phyloP scores from a whole-genome alignment of 2,888 invertebrate genomes.

The Brenthis daphne region DNA sequence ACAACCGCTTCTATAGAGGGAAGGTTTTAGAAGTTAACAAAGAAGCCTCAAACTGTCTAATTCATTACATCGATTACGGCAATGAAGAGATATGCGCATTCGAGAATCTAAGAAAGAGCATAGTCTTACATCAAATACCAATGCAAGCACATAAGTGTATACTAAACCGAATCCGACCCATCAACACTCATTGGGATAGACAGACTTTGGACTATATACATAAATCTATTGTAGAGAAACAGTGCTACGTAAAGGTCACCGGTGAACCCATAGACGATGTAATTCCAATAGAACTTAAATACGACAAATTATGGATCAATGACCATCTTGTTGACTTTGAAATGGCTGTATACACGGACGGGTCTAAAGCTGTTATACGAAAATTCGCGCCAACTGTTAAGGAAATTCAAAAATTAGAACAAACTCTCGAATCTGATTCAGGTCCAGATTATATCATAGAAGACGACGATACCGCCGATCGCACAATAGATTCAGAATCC shows the following conservation, averaged over 20 bases:
- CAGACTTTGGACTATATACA: constrained; percentile 84
- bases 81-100: constrained; percentile 85
- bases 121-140: constrained; percentile 85
- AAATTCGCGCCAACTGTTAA: constrained; percentile 49
- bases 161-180: constrained; percentile 69
- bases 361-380: constrained; percentile 54
- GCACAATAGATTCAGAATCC: constrained; percentile 45
- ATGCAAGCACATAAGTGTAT: constrained; percentile 84
- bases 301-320: constrained; percentile 68
- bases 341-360: constrained; percentile 65
- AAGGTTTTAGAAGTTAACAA: constrained; percentile 73
- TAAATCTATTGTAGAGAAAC: constrained; percentile 79
- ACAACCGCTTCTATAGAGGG: constrained; percentile 88
- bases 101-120: constrained; percentile 82
- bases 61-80: constrained; percentile 92
- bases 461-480: constrained; percentile 47
- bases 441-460: constrained; percentile 66
- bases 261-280: constrained; percentile 59
- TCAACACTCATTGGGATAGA: constrained; percentile 68
- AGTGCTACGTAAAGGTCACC: constrained; percentile 74
- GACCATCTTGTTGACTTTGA: constrained; percentile 74
- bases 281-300: constrained; percentile 62
- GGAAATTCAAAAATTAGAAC: constrained; percentile 31
- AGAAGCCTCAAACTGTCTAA: constrained; percentile 67
- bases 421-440: constrained; percentile 50